Evolutionary conservation across 2,888 invertebrate species (phyloP), one percentile per base, ranked within the genome.

Genomic region (Silvanus unidentatus): DNA sequence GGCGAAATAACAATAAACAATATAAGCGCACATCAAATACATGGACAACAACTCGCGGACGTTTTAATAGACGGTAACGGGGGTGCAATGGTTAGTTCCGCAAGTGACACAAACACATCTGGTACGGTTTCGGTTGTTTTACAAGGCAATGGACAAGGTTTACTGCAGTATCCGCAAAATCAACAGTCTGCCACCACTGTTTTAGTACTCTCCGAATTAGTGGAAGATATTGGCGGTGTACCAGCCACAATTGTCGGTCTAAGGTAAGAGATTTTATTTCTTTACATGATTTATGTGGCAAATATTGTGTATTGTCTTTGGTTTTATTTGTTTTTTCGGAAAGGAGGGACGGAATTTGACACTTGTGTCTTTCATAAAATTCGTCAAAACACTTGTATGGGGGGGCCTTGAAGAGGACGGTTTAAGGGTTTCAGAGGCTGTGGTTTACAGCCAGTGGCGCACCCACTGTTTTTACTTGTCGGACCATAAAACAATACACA

Each of bases 131-230:
- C 71, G 34, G 72, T 75, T 9, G 75, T 76, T 8, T 65, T 77
- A 22, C 76, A 77, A 57, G 74, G 76, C 45, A 76, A 76, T 49
- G 74, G 75, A 0, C 75, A 76, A 52, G 70, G 76, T 42, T 70
- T 77, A 48, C 59, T 77, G 22, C 75, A 76, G 47, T 73, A 72
- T 56, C 76, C 76, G 46, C 76, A 75, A 38, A 69, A 73, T 44
- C 75, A 77, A 47, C 69, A 77, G 48, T 73, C 76, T 16, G 76
- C 65, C 12, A 76, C 78, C 14, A 84, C 86, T 3, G 86, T 86
- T 39, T 74, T 86, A 51, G 86, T 86, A 53, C 77, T 86, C 32
- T 64, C 84, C 2, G 84, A 85, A 66, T 77, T 84, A 57, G 82
- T 83, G 34, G 81, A 84, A 44, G 84, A 85, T 52, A 84, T 84